phyloP scores from a whole-genome alignment of 2,113 vertebrate species.

The Lasiurus cinereus region DNA sequence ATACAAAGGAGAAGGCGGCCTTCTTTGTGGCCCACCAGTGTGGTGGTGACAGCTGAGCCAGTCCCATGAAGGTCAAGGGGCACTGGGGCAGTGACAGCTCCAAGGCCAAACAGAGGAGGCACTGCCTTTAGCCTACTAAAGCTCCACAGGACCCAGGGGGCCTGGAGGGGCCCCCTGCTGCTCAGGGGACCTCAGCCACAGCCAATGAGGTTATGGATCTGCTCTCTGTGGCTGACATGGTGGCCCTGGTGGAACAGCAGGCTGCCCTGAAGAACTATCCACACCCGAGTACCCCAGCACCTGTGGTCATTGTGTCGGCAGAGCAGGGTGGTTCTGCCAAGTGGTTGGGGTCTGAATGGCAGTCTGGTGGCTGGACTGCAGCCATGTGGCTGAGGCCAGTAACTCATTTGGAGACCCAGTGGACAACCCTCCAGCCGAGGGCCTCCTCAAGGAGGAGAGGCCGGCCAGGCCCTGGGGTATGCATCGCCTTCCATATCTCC shows the following conservation, averaged over 20 bases:
- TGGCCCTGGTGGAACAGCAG: conserved; percentile 95
- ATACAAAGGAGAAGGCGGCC: conserved; percentile 97
- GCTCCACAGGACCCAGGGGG: conserved; percentile 76
- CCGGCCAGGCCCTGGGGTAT: conserved; percentile 83
- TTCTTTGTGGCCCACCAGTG: conserved; percentile 98
- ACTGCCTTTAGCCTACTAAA: conserved; percentile 91
- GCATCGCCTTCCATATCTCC: conserved; percentile 95
- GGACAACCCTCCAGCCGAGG: conserved; percentile 69
- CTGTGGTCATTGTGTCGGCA: conserved; percentile 88
- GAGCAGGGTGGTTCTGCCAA: conserved; percentile 83
- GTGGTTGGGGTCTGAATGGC: conserved; percentile 69
- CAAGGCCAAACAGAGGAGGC: conserved; percentile 93
- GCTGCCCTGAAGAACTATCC: conserved; percentile 91
- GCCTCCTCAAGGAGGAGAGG: conserved; percentile 59
- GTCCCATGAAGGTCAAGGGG: conserved; percentile 96
- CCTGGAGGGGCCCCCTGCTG: conserved; percentile 69
- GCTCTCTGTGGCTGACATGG: conserved; percentile 96
- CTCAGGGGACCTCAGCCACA: conserved; percentile 70
- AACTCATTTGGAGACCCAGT: conserved; percentile 93
- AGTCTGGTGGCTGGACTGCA: conserved; percentile 78
- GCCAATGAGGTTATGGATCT: conserved; percentile 83
- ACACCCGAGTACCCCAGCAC: conserved; percentile 69
- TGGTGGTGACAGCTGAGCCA: conserved; percentile 88
- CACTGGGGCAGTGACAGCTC: conserved; percentile 96
- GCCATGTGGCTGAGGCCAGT: conserved; percentile 94